Conservation (phyloP, 92 coral and sea anemone species). For the Palythoa heliodiscus region DNA sequence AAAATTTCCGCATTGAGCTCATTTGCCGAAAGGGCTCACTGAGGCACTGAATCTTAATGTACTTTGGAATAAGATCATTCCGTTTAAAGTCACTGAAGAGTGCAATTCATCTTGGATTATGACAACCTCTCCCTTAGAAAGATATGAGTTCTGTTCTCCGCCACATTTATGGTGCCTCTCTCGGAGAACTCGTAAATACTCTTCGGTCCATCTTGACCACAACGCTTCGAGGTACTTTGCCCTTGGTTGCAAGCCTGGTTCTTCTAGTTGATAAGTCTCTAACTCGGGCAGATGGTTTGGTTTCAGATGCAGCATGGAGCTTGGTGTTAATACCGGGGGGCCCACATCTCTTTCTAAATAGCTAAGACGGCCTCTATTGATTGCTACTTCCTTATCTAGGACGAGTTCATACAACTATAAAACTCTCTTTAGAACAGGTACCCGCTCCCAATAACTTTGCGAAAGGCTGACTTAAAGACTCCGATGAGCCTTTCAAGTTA, state of each 20-base stretch:
- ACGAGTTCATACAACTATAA: conserved; percentile 8
- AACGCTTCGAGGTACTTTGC: conserved; percentile 3
- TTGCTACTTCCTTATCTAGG: conserved; percentile 3
- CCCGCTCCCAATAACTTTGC: conserved; percentile 4
- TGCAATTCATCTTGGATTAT: background rate
- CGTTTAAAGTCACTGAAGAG: too few species aligned
- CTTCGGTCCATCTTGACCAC: background rate
- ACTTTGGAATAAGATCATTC: too few species aligned
- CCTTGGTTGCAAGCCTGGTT: background rate
- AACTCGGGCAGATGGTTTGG: conserved; percentile 17
- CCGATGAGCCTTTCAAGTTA: background rate
- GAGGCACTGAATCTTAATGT: too few species aligned
- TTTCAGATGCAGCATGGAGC: background rate
- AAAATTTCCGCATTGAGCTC: too few species aligned
- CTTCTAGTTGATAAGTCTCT: background rate
- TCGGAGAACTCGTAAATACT: background rate
- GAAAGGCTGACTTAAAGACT: conserved; percentile 16
- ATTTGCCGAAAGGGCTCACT: too few species aligned
- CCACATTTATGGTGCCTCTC: background rate
- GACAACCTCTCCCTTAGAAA: too few species aligned
- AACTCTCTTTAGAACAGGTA: background rate
- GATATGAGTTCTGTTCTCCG: too few species aligned
- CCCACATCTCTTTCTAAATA: background rate
- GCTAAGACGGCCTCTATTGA: background rate
- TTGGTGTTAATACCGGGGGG: too few species aligned